These are phyloP conservation scores for Helarctos malayanus DNA, from an alignment of 2,797 vertebrate species.

Conservation along the genomic window DNA sequence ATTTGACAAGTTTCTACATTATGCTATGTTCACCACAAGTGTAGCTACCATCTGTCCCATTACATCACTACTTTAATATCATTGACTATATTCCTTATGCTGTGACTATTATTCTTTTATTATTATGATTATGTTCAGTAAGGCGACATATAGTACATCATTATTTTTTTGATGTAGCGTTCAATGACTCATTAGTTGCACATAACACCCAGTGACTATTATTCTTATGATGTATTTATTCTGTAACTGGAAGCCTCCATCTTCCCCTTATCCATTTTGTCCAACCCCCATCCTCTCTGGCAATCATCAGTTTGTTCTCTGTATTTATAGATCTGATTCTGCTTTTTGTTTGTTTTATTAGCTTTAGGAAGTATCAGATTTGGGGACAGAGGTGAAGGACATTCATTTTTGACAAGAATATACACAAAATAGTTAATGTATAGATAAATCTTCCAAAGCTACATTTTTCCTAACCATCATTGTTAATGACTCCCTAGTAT, in stretches of 20 bases:
- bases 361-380: constrained; percentile 3
- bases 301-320: background rate
- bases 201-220: no score
- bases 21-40: background rate
- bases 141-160: no score
- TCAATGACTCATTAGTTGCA: no score
- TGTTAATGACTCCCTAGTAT: constrained; percentile 40
- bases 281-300: background rate
- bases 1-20: background rate
- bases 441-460: constrained; percentile 17
- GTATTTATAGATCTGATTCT: background rate
- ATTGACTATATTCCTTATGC: background rate
- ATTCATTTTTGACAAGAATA: constrained; percentile 45
- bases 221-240: background rate
- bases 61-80: background rate
- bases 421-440: background rate
- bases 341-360: background rate
- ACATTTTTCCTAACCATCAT: background rate
- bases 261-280: background rate
- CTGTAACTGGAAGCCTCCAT: background rate
- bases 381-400: background rate
- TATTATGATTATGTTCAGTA: no score
- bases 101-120: background rate
- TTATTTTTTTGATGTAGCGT: no score
- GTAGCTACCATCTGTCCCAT: background rate